Evolutionary conservation across 1,140 invertebrate genomes (phyloP), one percentile per base, ranked within the genome.

Genomic region (Meloidogyne exigua): DNA sequence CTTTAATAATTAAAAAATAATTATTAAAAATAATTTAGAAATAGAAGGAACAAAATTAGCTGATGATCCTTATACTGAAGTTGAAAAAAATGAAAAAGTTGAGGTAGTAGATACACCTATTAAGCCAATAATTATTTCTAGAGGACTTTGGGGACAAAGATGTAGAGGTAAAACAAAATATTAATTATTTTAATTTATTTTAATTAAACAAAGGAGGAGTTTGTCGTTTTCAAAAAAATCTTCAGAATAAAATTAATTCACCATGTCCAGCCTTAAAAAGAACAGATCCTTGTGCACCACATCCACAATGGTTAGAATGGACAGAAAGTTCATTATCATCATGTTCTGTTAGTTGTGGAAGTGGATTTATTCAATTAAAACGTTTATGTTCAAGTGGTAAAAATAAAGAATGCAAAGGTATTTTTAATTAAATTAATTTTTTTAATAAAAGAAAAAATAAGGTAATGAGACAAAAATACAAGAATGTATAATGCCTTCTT

Each of bases 271-370:
- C 72, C 4, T 65, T 62, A 57, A 73, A 66, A 64, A 28, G 21
- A 28, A 57, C 42, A 1, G 72, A 73, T 39, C 72, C 72, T 26
- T 73, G 72, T 39, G 72, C 57, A 15, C 72, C 72, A 23, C 70
- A 63, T 10, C 21, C 72, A 11, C 72, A 73, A 65, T 73, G 72
- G 72, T 15, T 72, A 42, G 70, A 72, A 72, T 72, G 70, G 70
- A 63, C 70, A 44, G 39, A 36, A 49, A 57, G 15, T 42, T 39
- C 3, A 7, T 23, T 18, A 3, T 32, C 28, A 3, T 3, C 15
- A 21, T 72, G 70, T 72, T 72, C 70, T 36, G 70, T 57, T 49
- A 72, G 32, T 63, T 72, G 70, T 32, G 70, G 70, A 42, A 72
- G 32, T 44, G 70, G 70, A 1, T 28, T 12, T n/a, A 25, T 28